These are phyloP conservation scores for Amazona vittata DNA, from an alignment of 2,113 vertebrate genomes.

Conservation along the genomic window DNA sequence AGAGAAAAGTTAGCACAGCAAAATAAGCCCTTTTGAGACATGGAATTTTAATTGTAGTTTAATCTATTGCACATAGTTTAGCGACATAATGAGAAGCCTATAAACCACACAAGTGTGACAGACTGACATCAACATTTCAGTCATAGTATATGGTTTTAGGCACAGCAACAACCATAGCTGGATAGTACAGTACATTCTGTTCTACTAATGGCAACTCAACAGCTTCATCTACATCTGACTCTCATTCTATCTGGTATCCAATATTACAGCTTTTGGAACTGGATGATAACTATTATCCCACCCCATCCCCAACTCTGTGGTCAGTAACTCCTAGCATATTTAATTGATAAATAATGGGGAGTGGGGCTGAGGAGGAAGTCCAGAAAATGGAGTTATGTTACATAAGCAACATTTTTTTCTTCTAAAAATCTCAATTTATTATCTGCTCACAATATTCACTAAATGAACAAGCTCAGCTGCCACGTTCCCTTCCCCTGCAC, in stretches of 20 bases:
- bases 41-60: conserved; percentile 6
- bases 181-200: conserved; percentile 28
- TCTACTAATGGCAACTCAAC: conserved; percentile 23
- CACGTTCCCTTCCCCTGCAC: background rate
- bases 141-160: conserved; percentile 9
- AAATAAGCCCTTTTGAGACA: background rate
- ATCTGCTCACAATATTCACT: background rate
- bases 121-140: conserved; percentile 32
- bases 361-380: background rate
- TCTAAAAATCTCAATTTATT: background rate
- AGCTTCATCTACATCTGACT: conserved; percentile 40
- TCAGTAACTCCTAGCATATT: background rate
- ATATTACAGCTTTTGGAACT: conserved; percentile 15
- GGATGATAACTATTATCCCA: background rate
- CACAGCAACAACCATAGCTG: background rate
- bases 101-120: conserved; percentile 19
- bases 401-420: background rate
- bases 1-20: background rate
- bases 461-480: background rate
- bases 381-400: background rate
- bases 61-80: conserved; percentile 21
- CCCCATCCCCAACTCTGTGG: background rate
- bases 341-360: conserved; percentile 41
- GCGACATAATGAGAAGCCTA: background rate
- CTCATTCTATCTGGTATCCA: conserved; percentile 45